Evolutionary conservation across 2,888 invertebrate species (phyloP).

Genomic region (Asteroscopus sphinx): DNA sequence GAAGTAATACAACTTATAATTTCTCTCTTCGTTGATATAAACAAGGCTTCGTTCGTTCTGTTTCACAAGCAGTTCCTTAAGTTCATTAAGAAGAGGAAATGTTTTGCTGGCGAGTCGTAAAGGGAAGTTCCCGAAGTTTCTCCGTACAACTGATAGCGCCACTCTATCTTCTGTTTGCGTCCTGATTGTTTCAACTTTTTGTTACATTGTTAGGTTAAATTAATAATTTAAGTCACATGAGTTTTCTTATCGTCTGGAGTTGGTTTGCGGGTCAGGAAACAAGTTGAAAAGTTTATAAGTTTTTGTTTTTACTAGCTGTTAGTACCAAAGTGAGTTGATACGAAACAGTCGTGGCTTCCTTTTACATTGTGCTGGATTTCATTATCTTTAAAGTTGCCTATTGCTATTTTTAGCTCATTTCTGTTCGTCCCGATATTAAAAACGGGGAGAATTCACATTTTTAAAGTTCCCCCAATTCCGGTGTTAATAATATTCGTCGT

Average conservation of each 20-base stretch:
- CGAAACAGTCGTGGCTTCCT: no score
- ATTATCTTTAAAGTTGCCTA: not conserved
- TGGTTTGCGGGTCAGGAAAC: conserved; percentile 28
- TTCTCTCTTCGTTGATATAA: conserved; percentile 45
- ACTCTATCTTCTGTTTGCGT: conserved; percentile 56
- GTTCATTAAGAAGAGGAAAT: conserved; percentile 70
- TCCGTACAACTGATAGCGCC: conserved; percentile 66
- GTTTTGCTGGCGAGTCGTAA: conserved; percentile 61
- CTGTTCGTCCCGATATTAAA: conserved; percentile 14
- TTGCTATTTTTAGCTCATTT: not conserved
- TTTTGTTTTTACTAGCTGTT: conserved; percentile 17
- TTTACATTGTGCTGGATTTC: no score
- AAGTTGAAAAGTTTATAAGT: conserved; percentile 22
- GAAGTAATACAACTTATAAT: conserved; percentile 48
- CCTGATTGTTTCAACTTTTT: conserved; percentile 55
- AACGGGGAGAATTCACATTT: conserved; percentile 16
- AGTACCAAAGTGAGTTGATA: conserved; percentile 1
- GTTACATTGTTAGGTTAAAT: conserved; percentile 55
- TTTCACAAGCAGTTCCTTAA: conserved; percentile 63
- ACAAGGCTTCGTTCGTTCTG: conserved; percentile 36
- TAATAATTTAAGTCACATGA: conserved; percentile 55
- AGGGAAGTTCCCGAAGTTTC: conserved; percentile 63
- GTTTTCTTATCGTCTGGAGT: conserved; percentile 32
- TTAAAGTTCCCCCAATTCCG: conserved; percentile 13
- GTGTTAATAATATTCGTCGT: conserved; percentile 43